Evolutionary conservation across 2,888 invertebrate genomes (phyloP), one percentile per base, ranked within the genome.

Genomic region (Mamestra brassicae): DNA sequence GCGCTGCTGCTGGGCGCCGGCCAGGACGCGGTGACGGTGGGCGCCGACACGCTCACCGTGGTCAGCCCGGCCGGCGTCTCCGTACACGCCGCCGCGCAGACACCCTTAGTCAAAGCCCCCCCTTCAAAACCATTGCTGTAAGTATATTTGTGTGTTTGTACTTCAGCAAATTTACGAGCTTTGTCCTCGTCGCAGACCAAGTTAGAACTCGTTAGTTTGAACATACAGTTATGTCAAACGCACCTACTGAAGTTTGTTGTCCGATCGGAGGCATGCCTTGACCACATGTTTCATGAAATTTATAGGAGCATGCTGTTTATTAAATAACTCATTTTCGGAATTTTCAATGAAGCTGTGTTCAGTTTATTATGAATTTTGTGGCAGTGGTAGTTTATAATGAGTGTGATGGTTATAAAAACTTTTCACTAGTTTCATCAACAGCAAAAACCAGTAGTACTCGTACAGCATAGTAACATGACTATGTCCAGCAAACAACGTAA

Each of bases 81-180:
- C 84, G 98, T 99, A 92, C 98, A 98, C 87, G 98, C 98, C 63
- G 98, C 99, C 72, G 97, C 98, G 68, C 99, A 99, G 94, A 98
- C 99, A 71, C 98, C 98, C 2, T 96, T 98, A 81, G 98, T 99
- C 73, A 97, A 98, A 89, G 98, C 99, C 8, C 98, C 98, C 86
- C 98, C 98, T 38, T 98, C 98, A 52, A 98, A 98, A 89, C 98
- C 98, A 91, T 97, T 99, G 84, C 98, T 98, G 99, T 99, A 96
- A 97, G 97, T 94, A 71, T 75, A 58, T 70, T 91, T 91, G 58
- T 77, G 81, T 86, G 75, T 86, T 86, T 74, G 81, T 68, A 72
- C 74, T 73, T 76, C 42, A 66, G 66, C 69, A 71, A 54, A 66
- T 63, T 80, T 82, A 69, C 76, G 71, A 72, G 75, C 80, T 80